Percentiles rank a stretch among this genome's conserved stretches.
phyloP scores from a whole-genome alignment of 2,797 vertebrate genomes.

The Intellagama lesueurii region DNA sequence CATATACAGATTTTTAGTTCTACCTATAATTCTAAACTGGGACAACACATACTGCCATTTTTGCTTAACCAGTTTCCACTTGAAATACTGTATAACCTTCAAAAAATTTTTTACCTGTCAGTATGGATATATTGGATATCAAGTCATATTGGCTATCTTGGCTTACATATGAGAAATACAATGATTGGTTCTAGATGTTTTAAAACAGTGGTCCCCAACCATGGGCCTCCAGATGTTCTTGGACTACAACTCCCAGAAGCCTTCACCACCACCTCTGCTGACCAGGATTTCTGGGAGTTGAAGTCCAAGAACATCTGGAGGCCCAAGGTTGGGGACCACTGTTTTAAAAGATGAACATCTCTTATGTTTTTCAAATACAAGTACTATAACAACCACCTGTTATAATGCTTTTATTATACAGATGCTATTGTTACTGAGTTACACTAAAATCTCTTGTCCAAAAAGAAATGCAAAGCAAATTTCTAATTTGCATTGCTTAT shows the following conservation, averaged over 20 bases:
- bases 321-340: too few species aligned
- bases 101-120: background rate
- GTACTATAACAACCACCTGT: slow-evolving; percentile 2
- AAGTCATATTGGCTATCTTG: background rate
- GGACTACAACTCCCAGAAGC: too few species aligned
- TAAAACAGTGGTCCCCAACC: too few species aligned
- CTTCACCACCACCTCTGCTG: too few species aligned
- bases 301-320: too few species aligned
- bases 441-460: background rate
- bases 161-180: too few species aligned
- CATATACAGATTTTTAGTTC: background rate
- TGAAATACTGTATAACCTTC: too few species aligned
- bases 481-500: too few species aligned
- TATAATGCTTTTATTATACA: background rate
- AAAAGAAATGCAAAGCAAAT: background rate
- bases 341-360: too few species aligned
- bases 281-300: too few species aligned
- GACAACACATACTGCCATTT: background rate
- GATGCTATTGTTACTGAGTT: background rate
- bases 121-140: background rate
- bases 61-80: background rate
- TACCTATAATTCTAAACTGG: background rate
- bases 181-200: too few species aligned
- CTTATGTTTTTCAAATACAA: background rate
- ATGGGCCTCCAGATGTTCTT: too few species aligned